Percentiles rank a stretch among this genome's conserved stretches.
These are phyloP conservation scores for Monochamus alternatus DNA, from an alignment of 2,888 invertebrate species.

Conservation along the genomic window DNA sequence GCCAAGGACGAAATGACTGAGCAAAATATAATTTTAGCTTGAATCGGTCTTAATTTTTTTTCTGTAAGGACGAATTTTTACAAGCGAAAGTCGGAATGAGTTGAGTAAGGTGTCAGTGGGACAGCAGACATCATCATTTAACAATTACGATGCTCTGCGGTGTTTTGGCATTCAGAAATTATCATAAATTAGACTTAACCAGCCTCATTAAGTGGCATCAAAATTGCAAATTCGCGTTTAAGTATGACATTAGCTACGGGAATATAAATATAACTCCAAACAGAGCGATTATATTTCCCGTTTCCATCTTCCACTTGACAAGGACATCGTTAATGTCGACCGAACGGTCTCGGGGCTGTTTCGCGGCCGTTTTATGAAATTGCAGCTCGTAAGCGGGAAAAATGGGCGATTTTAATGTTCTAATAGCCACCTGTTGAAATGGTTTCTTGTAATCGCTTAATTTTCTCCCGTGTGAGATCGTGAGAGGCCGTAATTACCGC, in stretches of 20 bases:
- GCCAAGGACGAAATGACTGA: too few relatives aligned
- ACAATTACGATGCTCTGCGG: neutral
- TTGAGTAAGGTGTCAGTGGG: neutral
- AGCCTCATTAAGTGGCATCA: neutral
- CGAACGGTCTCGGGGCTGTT: neutral
- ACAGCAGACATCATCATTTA: neutral
- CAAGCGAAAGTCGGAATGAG: neutral
- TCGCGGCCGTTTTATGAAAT: neutral
- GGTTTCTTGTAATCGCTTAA: constrained; percentile 25
- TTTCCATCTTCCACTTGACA: neutral
- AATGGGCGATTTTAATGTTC: constrained; percentile 17
- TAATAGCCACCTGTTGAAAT: constrained; percentile 26
- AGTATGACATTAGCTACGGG: neutral
- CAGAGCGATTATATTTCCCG: too few relatives aligned
- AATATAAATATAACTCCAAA: too few relatives aligned
- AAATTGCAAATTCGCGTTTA: neutral
- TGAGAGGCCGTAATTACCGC: constrained; percentile 10
- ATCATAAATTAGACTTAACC: neutral
- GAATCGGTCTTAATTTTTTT: too few relatives aligned
- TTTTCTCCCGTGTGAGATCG: constrained; percentile 14
- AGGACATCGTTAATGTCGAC: constrained; percentile 1
- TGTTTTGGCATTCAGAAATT: neutral
- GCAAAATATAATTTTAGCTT: too few relatives aligned
- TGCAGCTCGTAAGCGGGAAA: constrained; percentile 10
- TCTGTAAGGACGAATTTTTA: neutral